Evolutionary conservation across 2,797 vertebrate species (phyloP).

Genomic region (Rhynchotus rufescens): DNA sequence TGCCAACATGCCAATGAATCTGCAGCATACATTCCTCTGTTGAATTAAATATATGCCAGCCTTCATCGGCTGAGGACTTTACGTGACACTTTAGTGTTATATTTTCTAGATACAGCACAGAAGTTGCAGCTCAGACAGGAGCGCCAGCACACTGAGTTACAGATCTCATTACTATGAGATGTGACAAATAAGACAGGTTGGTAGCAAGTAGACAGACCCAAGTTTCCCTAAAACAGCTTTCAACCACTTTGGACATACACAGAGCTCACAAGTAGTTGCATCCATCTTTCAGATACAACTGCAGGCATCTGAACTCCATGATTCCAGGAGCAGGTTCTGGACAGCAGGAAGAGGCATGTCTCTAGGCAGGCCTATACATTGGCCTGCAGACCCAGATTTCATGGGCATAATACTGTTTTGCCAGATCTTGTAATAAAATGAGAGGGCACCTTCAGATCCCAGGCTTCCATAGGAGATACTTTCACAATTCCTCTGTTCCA

Average conservation of each 20-base stretch:
- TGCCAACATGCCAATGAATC: background rate
- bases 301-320: background rate
- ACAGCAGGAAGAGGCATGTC: background rate
- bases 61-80: background rate
- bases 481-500: background rate
- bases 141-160: rapidly evolving
- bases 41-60: background rate
- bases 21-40: background rate
- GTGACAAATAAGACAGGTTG: background rate
- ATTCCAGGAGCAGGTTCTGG: background rate
- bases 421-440: background rate
- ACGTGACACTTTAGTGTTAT: background rate
- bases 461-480: background rate
- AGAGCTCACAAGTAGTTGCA: rapidly evolving
- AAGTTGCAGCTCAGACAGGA: background rate
- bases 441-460: background rate
- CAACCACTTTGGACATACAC: background rate
- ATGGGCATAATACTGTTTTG: background rate
- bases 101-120: background rate
- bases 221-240: background rate
- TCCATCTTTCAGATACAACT: background rate
- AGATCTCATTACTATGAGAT: background rate
- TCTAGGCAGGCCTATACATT: background rate
- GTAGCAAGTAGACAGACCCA: background rate
- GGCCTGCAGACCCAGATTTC: background rate